Evolutionary conservation across 2,888 invertebrate genomes (phyloP).

Genomic region (Anthrax anthrax): DNA sequence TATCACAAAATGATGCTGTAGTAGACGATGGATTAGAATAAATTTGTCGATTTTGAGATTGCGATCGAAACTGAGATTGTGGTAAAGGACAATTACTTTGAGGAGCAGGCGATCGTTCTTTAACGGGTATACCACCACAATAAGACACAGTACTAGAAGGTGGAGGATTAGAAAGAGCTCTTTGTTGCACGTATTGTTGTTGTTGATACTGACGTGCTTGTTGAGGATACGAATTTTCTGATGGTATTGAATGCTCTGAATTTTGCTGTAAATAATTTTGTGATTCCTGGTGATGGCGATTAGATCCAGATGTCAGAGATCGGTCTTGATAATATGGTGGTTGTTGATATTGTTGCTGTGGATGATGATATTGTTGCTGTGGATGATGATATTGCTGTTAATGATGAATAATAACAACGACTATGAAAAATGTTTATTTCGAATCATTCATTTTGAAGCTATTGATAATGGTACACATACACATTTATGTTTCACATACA

Average conservation of each 20-base stretch:
- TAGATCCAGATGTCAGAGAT: background rate
- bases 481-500: no score
- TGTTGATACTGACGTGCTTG: conserved; percentile 22
- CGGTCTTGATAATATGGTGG: background rate
- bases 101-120: background rate
- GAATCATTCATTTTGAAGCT: no score
- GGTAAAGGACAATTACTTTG: background rate
- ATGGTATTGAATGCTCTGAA: conserved; percentile 16
- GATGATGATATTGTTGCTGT: conserved; percentile 4
- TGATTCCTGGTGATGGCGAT: background rate
- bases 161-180: background rate
- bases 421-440: no score
- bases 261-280: background rate
- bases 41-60: conserved; percentile 19
- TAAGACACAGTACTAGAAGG: background rate
- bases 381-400: background rate
- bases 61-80: background rate
- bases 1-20: background rate
- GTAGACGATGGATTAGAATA: conserved; percentile 12
- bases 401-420: no score
- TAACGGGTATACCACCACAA: background rate
- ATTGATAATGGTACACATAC: no score
- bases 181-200: background rate
- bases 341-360: conserved; percentile 3
- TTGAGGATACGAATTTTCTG: conserved; percentile 20